These are phyloP conservation scores for Agonopterix alstromeriana DNA, from an alignment of 2,888 invertebrate genomes.

Conservation along the genomic window DNA sequence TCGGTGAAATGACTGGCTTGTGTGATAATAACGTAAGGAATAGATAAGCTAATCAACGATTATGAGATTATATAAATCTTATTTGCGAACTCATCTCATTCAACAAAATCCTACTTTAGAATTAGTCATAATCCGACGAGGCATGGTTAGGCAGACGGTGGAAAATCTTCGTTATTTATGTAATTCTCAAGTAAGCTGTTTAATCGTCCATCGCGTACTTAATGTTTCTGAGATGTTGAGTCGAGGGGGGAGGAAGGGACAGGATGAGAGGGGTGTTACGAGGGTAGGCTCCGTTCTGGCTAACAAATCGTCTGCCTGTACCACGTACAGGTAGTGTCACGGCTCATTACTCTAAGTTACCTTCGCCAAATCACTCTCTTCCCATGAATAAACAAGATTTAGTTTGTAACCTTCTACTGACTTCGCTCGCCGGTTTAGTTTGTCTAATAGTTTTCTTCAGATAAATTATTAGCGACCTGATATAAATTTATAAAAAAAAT, in stretches of 20 bases:
- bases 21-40: background rate
- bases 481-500: background rate
- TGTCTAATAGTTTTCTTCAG: background rate
- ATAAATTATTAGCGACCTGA: background rate
- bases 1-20: no score
- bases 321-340: slow-evolving; percentile 58
- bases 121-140: slow-evolving; percentile 38
- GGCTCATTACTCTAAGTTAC: slow-evolving; percentile 59
- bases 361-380: slow-evolving; percentile 52
- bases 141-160: slow-evolving; percentile 32
- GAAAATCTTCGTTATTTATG: slow-evolving; percentile 45
- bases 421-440: background rate
- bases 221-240: slow-evolving; percentile 44
- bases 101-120: slow-evolving; percentile 32
- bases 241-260: slow-evolving; percentile 16
- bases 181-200: slow-evolving; percentile 52
- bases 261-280: slow-evolving; percentile 18
- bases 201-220: slow-evolving; percentile 56
- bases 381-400: slow-evolving; percentile 50
- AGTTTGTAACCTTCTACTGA: slow-evolving; percentile 22
- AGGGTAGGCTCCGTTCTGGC: slow-evolving; percentile 40
- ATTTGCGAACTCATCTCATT: slow-evolving; percentile 22
- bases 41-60: slow-evolving; percentile 1
- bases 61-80: slow-evolving; percentile 5
- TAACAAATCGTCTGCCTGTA: slow-evolving; percentile 49